phyloP scores from a whole-genome alignment of 2,113 vertebrate genomes.

The Poicephalus meyeri region DNA sequence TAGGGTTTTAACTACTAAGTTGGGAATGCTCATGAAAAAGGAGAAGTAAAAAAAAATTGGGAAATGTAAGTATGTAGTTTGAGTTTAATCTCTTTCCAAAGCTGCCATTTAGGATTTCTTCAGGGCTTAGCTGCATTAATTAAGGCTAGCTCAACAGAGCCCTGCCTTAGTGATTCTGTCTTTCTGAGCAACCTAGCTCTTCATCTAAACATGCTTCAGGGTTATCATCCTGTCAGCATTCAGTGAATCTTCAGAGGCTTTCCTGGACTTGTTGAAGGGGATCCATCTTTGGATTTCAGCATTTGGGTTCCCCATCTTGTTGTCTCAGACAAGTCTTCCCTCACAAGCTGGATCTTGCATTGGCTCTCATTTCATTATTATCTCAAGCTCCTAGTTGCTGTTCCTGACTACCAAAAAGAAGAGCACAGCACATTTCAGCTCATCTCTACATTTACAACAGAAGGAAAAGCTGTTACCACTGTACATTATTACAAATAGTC shows the following conservation, averaged over 20 bases:
- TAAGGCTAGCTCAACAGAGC: background rate
- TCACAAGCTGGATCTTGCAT: background rate
- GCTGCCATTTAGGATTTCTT: background rate
- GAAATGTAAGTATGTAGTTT: background rate
- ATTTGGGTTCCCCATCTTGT: accelerated
- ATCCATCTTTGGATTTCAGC: background rate
- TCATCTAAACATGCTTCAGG: background rate
- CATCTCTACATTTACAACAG: background rate
- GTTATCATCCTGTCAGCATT: background rate
- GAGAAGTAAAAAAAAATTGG: background rate
- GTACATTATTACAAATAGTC: background rate
- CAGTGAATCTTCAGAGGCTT: background rate
- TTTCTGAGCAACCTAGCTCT: background rate
- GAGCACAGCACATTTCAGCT: background rate
- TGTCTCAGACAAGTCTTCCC: background rate
- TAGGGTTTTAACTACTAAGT: background rate
- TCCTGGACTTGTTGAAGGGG: background rate
- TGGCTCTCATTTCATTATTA: background rate
- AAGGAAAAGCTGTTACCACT: background rate
- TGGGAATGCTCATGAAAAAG: background rate
- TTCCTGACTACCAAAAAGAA: background rate
- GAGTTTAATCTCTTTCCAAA: background rate
- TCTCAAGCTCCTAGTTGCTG: background rate
- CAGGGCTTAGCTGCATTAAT: background rate
- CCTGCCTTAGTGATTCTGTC: background rate